Conservation (phyloP, 1,140 invertebrate species). For the Trissolcus basalis region DNA sequence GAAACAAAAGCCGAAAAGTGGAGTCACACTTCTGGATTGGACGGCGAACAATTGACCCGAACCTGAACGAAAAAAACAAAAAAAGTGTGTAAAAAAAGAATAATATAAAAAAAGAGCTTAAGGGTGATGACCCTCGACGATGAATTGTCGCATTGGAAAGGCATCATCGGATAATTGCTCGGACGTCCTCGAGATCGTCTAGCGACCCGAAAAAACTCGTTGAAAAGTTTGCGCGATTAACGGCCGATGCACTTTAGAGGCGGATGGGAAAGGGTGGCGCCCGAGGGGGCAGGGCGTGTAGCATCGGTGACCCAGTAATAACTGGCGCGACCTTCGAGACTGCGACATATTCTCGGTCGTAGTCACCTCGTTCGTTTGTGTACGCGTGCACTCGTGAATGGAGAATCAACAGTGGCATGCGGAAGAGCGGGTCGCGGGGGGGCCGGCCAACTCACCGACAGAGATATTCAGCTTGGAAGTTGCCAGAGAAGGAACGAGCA, state of each 20-base stretch:
- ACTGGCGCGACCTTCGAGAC: constrained; percentile 67
- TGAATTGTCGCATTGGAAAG: constrained; percentile 12
- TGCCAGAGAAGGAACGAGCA: constrained; percentile 15
- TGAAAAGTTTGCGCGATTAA: constrained; percentile 27
- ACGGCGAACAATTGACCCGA: background rate
- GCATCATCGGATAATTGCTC: constrained; percentile 26
- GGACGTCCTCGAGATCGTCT: constrained; percentile 25
- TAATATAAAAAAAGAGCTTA: background rate
- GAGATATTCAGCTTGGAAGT: too few relatives aligned
- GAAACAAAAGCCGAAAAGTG: background rate
- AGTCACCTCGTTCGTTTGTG: constrained; percentile 40
- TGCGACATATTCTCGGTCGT: constrained; percentile 61
- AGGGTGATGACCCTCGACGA: background rate
- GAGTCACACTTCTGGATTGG: background rate
- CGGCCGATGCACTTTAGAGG: constrained; percentile 23
- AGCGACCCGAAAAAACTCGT: constrained; percentile 35
- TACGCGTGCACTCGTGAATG: constrained; percentile 38
- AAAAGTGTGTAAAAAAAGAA: too few relatives aligned
- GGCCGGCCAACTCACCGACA: background rate
- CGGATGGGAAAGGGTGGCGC: constrained; percentile 13
- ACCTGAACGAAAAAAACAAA: too few relatives aligned
- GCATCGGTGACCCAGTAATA: constrained; percentile 68
- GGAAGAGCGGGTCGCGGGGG: constrained; percentile 1
- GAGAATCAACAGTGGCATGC: constrained; percentile 26
- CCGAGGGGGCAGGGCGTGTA: constrained; percentile 1